A percentile compares a stretch with the other conserved stretches of the same genome.
Evolutionary conservation across 1,140 invertebrate genomes (phyloP).

Genomic region (Rhynchophorus ferrugineus): DNA sequence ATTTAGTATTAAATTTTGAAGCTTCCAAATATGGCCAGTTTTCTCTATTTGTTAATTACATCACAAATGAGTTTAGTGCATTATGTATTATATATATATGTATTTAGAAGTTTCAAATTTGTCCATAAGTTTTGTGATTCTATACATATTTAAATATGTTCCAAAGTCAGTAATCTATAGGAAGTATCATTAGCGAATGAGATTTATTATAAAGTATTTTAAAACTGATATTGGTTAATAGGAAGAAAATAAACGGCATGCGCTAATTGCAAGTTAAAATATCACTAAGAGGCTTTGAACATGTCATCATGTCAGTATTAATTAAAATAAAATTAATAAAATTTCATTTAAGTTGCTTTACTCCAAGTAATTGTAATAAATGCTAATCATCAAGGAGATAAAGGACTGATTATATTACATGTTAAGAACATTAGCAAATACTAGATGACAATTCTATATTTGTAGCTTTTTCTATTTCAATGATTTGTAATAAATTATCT

Average conservation of each 20-base stretch:
- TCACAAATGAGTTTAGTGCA: neutral
- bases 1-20: constrained; percentile 3
- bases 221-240: no score
- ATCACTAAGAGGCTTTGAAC: no score
- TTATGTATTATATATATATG: no score
- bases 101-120: neutral
- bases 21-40: neutral
- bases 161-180: neutral
- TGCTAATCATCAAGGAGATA: neutral
- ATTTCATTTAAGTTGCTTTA: neutral
- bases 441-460: no score
- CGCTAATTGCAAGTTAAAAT: no score
- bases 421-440: neutral
- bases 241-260: no score
- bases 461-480: neutral
- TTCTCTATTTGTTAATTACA: neutral
- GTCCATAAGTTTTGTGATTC: neutral
- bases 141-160: neutral
- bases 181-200: neutral
- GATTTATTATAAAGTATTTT: neutral
- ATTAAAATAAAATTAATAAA: neutral
- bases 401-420: neutral
- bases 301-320: no score
- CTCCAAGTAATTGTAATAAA: neutral
- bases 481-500: neutral